Base-by-base conservation (phyloP, 1,140 invertebrate genomes). In the Dinothrombium tinctorium region DNA sequence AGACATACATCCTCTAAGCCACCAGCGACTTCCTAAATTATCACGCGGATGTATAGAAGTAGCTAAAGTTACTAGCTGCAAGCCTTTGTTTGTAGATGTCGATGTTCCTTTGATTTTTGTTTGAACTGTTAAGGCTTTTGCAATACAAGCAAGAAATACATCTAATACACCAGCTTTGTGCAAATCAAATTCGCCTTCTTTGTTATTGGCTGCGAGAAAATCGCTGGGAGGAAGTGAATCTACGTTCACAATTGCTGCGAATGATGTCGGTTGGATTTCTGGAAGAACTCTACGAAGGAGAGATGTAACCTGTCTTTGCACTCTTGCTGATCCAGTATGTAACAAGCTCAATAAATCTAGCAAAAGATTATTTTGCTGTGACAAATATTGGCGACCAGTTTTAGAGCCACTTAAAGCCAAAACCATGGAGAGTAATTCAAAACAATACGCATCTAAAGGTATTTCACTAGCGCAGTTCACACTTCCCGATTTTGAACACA, bases 241-340 rank as follows among this genome's bases (percentile, higher is more conserved):
- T 1, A 81, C 69, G 2, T 67, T 69, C 17, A 78, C 57, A 7
- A 82, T 67, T 44, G 51, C 53, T 19, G 62, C 61, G 21, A 66
- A 49, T 12, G 54, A 54, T 41, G 58, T 57, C n/a, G 64, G 64
- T 8, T 72, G 67, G 12, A 84, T 75, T 59, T 81, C 76, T 0
- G 79, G 76, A n/a, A 87, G 54, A 42, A 87, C 80, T 51, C 81
- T 65, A 28, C 76, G 60, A 14, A 87, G 54, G 2, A 87, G 59
- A 3, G 74, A 71, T 19, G 69, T 76, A 15, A 92, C 71, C 65
- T 94, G 86, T 57, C 87, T 68, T 55, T 92, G 86, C 1, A 94
- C 82, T 41, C 87, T 64, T 33, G 86, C 83, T 45, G 84, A 87
- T 29, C 84, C 84, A 3, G 83, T 90, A 55, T 95, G 87, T 9